Evolutionary conservation across 2,113 vertebrate genomes (phyloP), one percentile per base, ranked within the genome.

Genomic region (Takifugu flavidus): DNA sequence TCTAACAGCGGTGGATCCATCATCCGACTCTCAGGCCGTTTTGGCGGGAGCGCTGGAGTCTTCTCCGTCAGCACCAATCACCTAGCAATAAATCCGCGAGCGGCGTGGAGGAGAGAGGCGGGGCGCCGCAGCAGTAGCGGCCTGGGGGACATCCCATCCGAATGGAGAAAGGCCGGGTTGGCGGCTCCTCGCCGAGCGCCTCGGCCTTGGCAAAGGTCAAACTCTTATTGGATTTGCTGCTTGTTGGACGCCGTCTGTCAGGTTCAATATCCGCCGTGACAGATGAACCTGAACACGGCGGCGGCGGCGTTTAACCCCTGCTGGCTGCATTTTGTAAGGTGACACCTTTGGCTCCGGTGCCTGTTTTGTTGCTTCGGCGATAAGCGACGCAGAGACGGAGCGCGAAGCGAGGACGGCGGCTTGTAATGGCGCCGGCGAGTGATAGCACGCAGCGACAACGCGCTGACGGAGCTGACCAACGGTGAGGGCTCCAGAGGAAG

Each of bases 11-110:
- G 7, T 10, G 11, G 2, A 39, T 88, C 89, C 68, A 55, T 89
- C 88, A 63, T 72, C 86, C 80, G 82, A 52, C 87, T 75, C 49
- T 59, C 63, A 54, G 72, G 80, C 80, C 88, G 87, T 90, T 88
- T 90, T 85, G 87, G 80, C 86, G 86, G 67, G 70, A 72, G 67
- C 27, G 26, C 58, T 74, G 53, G 69, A 87, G 79, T 79, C 74
- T 49, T 57, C 72, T 87, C 86, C 75, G 78, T 88, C 86, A 79
- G 76, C 83, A 8, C 76, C 70, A 65, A 80, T 89, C 82, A 88
- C 82, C 73, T 59, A 26, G 80, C 77, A 46, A 69, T 75, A 79
- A 83, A 86, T 86, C 80, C 60, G 56, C 0, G 51, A 55, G 68
- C 69, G 3, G 55, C 45, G 59, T 15, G 2, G 27, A 31, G 50